Evolutionary conservation across 2,797 vertebrate species (phyloP).

Genomic region (Pangasius krempfi): DNA sequence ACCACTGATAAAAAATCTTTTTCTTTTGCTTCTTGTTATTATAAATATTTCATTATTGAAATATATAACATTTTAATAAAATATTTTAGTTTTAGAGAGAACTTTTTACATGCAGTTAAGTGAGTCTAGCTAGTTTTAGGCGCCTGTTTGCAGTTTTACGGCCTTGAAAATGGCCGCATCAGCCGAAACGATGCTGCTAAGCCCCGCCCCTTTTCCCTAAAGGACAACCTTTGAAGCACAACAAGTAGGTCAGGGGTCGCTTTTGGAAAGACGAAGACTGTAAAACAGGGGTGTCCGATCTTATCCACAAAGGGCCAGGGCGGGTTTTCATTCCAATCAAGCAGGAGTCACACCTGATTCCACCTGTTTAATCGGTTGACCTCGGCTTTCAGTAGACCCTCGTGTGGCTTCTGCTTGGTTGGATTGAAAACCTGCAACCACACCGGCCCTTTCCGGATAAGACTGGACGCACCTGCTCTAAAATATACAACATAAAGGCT

Average conservation of each 20-base stretch:
- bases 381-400: too few relatives aligned
- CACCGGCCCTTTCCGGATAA: too few relatives aligned
- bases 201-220: neutral
- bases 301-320: too few relatives aligned
- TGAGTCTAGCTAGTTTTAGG: neutral
- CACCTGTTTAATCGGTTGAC: too few relatives aligned
- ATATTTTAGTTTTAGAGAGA: neutral
- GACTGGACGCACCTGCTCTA: neutral
- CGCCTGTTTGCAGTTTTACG: conserved; percentile 18
- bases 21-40: neutral
- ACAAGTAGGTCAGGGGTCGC: neutral
- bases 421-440: too few relatives aligned
- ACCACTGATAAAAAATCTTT: neutral
- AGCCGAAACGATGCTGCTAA: neutral
- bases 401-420: too few relatives aligned
- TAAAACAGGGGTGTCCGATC: too few relatives aligned
- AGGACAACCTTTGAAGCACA: neutral
- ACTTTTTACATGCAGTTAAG: neutral
- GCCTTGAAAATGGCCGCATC: neutral
- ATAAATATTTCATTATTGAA: neutral
- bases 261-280: neutral
- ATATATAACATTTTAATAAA: too few relatives aligned
- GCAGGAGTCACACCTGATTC: too few relatives aligned
- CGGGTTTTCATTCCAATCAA: too few relatives aligned
- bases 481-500: neutral